Percentiles rank a stretch among this genome's conserved stretches.
These are phyloP conservation scores for Eremobia ochroleuca DNA, from an alignment of 2,888 invertebrate species.

Conservation along the genomic window DNA sequence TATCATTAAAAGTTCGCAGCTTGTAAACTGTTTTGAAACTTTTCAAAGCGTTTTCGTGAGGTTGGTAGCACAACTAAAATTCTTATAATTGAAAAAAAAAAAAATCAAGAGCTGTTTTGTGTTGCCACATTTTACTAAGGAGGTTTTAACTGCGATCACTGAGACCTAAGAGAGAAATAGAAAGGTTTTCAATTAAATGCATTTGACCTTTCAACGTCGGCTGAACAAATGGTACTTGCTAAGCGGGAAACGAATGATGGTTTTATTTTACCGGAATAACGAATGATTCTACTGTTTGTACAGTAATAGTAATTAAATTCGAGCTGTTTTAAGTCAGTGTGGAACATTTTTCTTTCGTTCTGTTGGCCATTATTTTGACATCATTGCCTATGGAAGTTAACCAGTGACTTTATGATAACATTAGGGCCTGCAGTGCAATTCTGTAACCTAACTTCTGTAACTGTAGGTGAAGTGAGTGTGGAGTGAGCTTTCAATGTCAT, in stretches of 20 bases:
- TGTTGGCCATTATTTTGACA: not conserved
- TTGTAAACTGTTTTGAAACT: conserved; percentile 50
- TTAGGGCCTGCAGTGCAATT: too few relatives aligned
- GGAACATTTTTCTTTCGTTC: not conserved
- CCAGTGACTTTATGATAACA: not conserved
- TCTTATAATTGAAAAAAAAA: conserved; percentile 32
- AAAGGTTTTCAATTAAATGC: conserved; percentile 78
- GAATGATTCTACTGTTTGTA: conserved; percentile 53
- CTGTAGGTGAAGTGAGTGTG: too few relatives aligned
- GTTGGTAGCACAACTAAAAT: conserved; percentile 21
- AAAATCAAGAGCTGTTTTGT: conserved; percentile 29
- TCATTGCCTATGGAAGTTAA: too few relatives aligned
- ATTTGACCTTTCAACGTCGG: conserved; percentile 62
- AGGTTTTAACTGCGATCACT: conserved; percentile 69
- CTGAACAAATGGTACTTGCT: conserved; percentile 73
- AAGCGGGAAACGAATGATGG: conserved; percentile 53
- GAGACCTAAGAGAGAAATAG: conserved; percentile 63
- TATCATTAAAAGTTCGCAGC: conserved; percentile 60
- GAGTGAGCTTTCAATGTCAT: too few relatives aligned
- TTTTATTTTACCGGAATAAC: conserved; percentile 67
- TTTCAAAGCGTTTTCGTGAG: conserved; percentile 23
- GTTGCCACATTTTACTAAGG: conserved; percentile 42
- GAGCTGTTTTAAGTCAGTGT: conserved; percentile 3
- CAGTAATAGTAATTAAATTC: conserved; percentile 54
- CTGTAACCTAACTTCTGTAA: too few relatives aligned